Base-by-base conservation (phyloP, 2,113 vertebrate species). In the Tachuris rubrigastra region DNA sequence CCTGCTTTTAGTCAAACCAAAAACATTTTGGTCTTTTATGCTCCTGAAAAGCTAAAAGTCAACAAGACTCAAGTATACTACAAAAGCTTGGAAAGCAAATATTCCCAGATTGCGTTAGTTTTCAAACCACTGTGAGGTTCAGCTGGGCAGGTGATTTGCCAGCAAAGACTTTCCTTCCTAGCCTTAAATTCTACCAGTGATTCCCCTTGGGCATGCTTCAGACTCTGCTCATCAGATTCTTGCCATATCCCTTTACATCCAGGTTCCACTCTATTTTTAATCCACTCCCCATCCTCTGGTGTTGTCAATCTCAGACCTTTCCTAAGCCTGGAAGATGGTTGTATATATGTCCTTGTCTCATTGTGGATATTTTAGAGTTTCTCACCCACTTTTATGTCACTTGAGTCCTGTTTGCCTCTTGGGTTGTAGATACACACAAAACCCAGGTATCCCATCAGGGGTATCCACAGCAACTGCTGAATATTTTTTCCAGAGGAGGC, bases 381-480 rank as follows among this genome's bases (percentile, higher is more conserved):
- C 65, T 77, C 28, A 59, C 44, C 8, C 1, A 10, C 22, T 81
- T 95, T 90, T 81, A 90, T 85, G 52, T 88, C 79, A 72, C 52
- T 75, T 41, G 65, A 92, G 52, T 9, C 55, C n/a, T 49, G 14
- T 81, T 90, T 92, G 35, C 65, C 52, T 81, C 90, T 81, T 72
- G 44, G 41, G 37, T 58, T 72, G 47, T 67, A 90, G 50, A 74
- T 31, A 63, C 13, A 56, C 47, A 56, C 44, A 53, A 71, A 74
- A 2, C 11, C 23, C 68, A 86, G 72, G 27, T 55, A 93, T 71
- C 44, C 49, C 42, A 28, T 46, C 50, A 39, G 55, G 77, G 22
- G 63, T 84, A 95, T 90, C 85, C 79, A 77, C 63, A 95, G 90
- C 46, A 95, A 84, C 67, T 67, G 27, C 58, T 90, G 83, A 93